Evolutionary conservation across 1,140 invertebrate genomes (phyloP).

Genomic region (Wiebesia pumilae): DNA sequence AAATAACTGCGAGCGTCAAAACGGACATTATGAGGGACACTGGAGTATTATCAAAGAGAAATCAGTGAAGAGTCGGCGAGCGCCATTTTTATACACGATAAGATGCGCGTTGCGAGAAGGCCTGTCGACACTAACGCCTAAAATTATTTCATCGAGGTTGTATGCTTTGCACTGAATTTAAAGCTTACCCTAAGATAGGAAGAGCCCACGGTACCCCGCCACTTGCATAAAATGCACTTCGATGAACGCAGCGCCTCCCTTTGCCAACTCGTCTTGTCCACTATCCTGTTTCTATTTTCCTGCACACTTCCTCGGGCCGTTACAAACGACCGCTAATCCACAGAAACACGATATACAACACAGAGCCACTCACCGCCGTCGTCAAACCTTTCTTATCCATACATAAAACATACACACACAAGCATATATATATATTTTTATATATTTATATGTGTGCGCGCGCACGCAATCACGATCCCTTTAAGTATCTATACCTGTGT

Average conservation of each 20-base stretch:
- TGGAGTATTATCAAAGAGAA: not conserved
- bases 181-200: conserved; percentile 64
- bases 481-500: not conserved
- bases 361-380: not conserved
- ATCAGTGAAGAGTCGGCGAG: conserved; percentile 48
- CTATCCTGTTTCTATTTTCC: not conserved
- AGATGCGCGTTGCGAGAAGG: conserved; percentile 56
- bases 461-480: not conserved
- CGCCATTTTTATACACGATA: conserved; percentile 70
- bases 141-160: not conserved
- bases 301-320: not conserved
- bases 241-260: not conserved
- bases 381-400: not conserved
- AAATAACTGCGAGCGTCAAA: not conserved
- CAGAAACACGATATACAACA: conserved; percentile 10
- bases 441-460: conserved; percentile 16
- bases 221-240: conserved; percentile 64
- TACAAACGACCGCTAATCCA: not conserved
- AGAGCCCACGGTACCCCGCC: conserved; percentile 60
- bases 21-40: not conserved
- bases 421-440: not conserved
- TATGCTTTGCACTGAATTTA: not conserved
- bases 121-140: conserved; percentile 22
- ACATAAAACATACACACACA: not conserved
- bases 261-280: not conserved